Evolutionary conservation across 2,797 vertebrate species (phyloP).

Genomic region (Rhynchonycteris naso): DNA sequence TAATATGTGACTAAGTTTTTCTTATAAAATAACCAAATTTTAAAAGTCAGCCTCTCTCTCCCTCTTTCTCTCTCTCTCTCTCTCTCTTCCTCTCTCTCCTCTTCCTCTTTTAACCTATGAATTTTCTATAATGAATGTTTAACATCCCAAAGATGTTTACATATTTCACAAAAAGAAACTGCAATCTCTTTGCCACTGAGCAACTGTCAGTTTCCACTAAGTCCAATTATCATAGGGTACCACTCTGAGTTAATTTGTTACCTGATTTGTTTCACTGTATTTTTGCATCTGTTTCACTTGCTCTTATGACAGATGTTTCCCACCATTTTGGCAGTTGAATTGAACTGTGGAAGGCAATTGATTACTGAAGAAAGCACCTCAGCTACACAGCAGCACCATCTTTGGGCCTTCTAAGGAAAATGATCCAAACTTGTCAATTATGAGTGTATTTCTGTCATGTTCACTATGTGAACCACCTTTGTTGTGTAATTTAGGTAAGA

Average conservation of each 20-base stretch:
- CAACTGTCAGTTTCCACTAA: not conserved
- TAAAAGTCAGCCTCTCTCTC: not conserved
- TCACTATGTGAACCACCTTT: not conserved
- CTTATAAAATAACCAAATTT: not conserved
- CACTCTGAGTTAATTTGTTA: constrained; percentile 35
- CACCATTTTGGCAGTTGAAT: constrained; percentile 61
- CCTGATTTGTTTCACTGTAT: constrained; percentile 28
- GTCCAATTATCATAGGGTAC: not conserved
- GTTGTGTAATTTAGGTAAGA: not conserved
- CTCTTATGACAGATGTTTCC: constrained; percentile 55
- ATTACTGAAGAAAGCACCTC: constrained; percentile 25
- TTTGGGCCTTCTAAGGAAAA: constrained; percentile 72
- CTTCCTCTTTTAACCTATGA: not conserved
- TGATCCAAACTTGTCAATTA: not conserved
- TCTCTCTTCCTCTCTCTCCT: not conserved
- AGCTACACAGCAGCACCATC: constrained; percentile 78
- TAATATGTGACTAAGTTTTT: not conserved
- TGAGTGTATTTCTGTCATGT: not conserved
- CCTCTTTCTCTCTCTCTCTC: no score
- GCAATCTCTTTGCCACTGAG: not conserved
- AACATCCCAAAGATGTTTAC: constrained; percentile 11
- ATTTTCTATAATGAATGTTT: not conserved
- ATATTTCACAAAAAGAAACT: not conserved
- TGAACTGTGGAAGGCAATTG: constrained; percentile 36
- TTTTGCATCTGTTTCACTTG: constrained; percentile 26